Base-by-base conservation (phyloP, 1,140 invertebrate genomes). In the Atta texana region DNA sequence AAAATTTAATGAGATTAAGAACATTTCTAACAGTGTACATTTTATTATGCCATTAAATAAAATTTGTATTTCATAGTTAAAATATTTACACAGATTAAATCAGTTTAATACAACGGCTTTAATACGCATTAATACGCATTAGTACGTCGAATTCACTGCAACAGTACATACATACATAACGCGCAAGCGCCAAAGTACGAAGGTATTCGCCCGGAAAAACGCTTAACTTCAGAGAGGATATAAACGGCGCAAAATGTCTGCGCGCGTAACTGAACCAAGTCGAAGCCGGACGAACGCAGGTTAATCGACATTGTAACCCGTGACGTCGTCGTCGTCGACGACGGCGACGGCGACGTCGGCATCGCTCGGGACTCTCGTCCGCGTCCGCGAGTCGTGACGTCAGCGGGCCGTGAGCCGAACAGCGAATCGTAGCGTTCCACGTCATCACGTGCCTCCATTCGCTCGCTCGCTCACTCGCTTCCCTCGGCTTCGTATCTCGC, bases 391-490 rank as follows among this genome's bases (percentile, higher is more conserved):
- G 80, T 64, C 28, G 61, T 94, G 93, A 94, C 93, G 93, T 94
- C 93, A 93, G 81, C 63, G 81, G 77, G 64, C 87, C 89, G 90
- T 88, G 89, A 89, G 81, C 68, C 84, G 71, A 63, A 34, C n/a
- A n/a, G 8, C 93, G 84, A 94, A 94, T 93, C 39, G 63, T 0
- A 18, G n/a, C 0, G 7, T 68, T 88, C 93, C 91, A 94, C 93
- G 94, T 95, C 94, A 94, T 90, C 28, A 82, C 91, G 90, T 78
- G 92, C 92, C 93, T 90, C 92, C 92, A 24, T 49, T 21, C 31
- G 31, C 80, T 68, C 74, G 55, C 12, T 64, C 55, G 14, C 34
- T 57, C 53, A 55, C 10, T 53, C 71, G 53, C n/a, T 57, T n/a
- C 18, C 14, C 14, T 51, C 49, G 49, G n/a, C n/a, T 71, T 66